Conservation (phyloP, 2,888 invertebrate genomes). For the Papilio elwesi region DNA sequence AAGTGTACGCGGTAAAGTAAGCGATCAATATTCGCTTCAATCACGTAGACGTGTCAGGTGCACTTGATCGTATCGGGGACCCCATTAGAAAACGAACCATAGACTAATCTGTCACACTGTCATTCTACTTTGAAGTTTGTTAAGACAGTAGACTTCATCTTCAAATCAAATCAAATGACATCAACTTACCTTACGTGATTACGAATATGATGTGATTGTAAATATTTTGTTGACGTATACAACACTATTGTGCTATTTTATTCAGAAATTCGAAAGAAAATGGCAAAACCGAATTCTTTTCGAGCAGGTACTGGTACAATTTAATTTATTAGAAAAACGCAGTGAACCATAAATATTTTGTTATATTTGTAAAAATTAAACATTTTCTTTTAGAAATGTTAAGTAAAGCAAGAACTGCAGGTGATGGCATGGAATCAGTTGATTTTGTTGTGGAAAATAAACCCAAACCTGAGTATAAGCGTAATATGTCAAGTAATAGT, state of each 20-base stretch:
- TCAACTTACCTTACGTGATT: conserved; percentile 1
- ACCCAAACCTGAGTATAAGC: conserved; percentile 43
- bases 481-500: conserved; percentile 43
- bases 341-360: neutral
- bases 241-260: conserved; percentile 27
- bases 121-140: conserved; percentile 13
- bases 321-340: neutral
- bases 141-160: neutral
- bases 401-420: conserved; percentile 85
- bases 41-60: no score
- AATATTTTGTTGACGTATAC: conserved; percentile 32
- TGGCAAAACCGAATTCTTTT: conserved; percentile 59
- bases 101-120: neutral
- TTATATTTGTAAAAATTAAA: neutral
- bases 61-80: no score
- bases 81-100: no score
- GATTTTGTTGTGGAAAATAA: conserved; percentile 58
- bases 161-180: no score
- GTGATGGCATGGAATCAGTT: conserved; percentile 91
- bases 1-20: no score
- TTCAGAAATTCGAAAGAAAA: conserved; percentile 44
- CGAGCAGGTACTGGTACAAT: conserved; percentile 55
- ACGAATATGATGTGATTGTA: conserved; percentile 25
- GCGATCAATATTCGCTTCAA: no score
- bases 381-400: conserved; percentile 62